Evolutionary conservation across 2,888 invertebrate species (phyloP), one percentile per base, ranked within the genome.

Genomic region (Tinea semifulvella): DNA sequence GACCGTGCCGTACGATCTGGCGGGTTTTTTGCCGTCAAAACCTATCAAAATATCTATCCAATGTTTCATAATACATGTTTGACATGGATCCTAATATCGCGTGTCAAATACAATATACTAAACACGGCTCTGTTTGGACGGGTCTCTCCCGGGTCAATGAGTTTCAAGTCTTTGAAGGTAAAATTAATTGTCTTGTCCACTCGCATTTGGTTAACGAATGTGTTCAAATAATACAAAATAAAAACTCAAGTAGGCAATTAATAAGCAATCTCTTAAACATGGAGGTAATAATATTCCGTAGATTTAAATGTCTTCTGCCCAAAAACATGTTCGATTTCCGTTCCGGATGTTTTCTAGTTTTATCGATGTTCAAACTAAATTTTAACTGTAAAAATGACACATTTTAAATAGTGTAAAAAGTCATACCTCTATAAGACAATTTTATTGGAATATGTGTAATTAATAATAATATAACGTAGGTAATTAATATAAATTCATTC

Each of bases 1-100:
- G 40, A 40, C 40, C 40, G 22, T 22, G 11, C 5, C n/a, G 5
- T 2, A 19, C n/a, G 22, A 22, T 40, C 20, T 19, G 19, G 22
- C 20, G n/a, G n/a, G 40, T 20, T 40, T 40, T 19, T 40, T 20
- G 40, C 19, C 47, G 43, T 35, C 43, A 31, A 31, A 43, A 31
- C 22, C n/a, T 31, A 31, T 31, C 31, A 31, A 31, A 31, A 31
- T 31, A 31, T 31, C 31, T 31, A 31, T 31, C 31, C 31, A 31
- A 31, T 31, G 31, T 31, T 31, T 31, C 31, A 13, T 31, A 31
- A 31, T 31, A 31, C n/a, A n/a, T n/a, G n/a, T 31, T 14, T 31
- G 31, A 31, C 31, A 31, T 31, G 31, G 31, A 31, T 31, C 31
- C 31, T 31, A 14, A 31, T 31, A 31, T 31, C 31, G 31, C 31